These are phyloP conservation scores for Sylvietta virens DNA, from an alignment of 2,113 vertebrate species.

Conservation along the genomic window DNA sequence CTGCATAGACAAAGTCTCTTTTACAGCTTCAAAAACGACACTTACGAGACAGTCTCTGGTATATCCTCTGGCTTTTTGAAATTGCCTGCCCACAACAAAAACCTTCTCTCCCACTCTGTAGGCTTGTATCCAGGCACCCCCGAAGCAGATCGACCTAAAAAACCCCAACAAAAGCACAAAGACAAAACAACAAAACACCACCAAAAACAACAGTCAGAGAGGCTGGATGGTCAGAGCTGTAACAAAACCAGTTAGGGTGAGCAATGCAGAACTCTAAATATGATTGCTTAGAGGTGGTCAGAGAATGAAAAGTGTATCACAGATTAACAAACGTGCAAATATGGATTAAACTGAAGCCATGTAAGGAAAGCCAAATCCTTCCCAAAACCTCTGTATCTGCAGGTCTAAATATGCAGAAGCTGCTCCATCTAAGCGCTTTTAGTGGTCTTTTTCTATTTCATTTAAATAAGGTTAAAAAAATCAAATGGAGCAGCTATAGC, in stretches of 20 bases:
- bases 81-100: conserved; percentile 86
- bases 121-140: conserved; percentile 81
- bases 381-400: neutral
- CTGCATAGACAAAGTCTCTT: neutral
- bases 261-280: neutral
- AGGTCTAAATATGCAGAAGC: neutral
- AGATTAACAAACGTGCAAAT: neutral
- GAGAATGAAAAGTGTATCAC: neutral
- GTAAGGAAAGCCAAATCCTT: neutral
- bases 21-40: neutral
- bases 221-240: neutral
- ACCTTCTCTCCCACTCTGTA: conserved; percentile 77
- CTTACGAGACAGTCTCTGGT: conserved; percentile 90
- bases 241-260: neutral
- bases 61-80: conserved; percentile 89
- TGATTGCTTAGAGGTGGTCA: neutral
- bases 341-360: neutral
- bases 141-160: conserved; percentile 47
- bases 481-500: neutral
- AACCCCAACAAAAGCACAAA: neutral
- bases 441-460: neutral
- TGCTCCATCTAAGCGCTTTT: neutral
- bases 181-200: neutral
- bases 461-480: neutral
- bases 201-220: neutral